These are phyloP conservation scores for Protobothrops mucrosquamatus DNA, from an alignment of 2,113 vertebrate genomes.

Conservation along the genomic window DNA sequence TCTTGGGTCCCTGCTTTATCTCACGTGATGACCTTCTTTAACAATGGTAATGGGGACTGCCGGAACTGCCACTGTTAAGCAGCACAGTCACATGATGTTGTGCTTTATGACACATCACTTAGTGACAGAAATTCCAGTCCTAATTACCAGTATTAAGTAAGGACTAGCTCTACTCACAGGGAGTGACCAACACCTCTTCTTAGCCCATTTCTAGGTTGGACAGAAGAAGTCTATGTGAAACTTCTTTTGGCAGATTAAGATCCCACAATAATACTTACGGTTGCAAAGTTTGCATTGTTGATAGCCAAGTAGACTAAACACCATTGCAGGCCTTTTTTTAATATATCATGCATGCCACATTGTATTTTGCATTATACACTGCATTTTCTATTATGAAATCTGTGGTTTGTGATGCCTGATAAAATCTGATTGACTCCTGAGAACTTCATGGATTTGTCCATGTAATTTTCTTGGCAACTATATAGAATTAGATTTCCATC, in stretches of 20 bases:
- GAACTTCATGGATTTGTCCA: neutral
- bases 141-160: too few relatives aligned
- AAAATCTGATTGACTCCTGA: neutral
- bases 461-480: neutral
- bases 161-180: too few relatives aligned
- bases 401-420: neutral
- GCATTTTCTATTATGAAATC: neutral
- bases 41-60: too few relatives aligned
- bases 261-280: neutral
- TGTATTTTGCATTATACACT: neutral
- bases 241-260: neutral
- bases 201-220: too few relatives aligned
- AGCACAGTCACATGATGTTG: too few relatives aligned
- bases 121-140: too few relatives aligned
- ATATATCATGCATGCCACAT: neutral
- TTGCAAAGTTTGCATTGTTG: neutral
- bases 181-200: too few relatives aligned
- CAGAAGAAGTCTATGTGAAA: neutral
- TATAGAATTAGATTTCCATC: neutral
- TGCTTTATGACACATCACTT: too few relatives aligned
- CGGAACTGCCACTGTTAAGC: too few relatives aligned
- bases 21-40: too few relatives aligned
- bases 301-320: neutral
- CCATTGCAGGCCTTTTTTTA: neutral
- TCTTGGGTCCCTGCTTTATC: too few relatives aligned